Evolutionary conservation across 2,888 invertebrate genomes (phyloP).

Genomic region (Mythimna loreyi): DNA sequence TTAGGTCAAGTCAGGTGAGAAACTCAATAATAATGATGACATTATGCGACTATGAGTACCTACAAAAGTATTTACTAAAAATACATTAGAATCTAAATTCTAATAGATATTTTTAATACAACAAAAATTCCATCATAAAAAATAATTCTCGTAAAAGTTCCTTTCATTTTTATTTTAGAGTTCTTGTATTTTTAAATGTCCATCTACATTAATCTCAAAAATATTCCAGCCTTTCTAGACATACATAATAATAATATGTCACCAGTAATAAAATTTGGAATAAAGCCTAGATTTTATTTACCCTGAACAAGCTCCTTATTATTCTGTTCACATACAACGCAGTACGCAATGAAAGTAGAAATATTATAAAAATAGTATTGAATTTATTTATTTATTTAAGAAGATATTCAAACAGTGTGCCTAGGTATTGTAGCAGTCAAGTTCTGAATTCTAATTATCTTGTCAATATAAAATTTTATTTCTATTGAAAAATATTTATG

Average conservation of each 20-base stretch:
- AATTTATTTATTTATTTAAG: slow-evolving; percentile 4
- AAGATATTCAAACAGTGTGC: slow-evolving; percentile 12
- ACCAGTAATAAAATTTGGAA: not conserved
- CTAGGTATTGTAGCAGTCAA: not conserved
- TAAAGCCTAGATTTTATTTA: slow-evolving; percentile 33
- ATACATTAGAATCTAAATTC: not conserved
- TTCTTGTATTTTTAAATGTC: not conserved
- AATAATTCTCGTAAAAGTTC: not conserved
- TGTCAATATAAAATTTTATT: not conserved
- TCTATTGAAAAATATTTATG: no score
- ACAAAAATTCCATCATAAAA: not conserved
- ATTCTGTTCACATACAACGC: slow-evolving; percentile 28
- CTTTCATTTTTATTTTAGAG: not conserved
- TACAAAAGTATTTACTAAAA: not conserved
- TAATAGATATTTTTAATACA: not conserved
- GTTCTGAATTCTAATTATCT: slow-evolving; percentile 13
- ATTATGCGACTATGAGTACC: not conserved
- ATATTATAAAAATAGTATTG: slow-evolving; percentile 3
- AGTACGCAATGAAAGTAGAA: slow-evolving; percentile 23
- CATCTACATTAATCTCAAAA: not conserved
- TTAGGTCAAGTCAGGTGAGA: no score
- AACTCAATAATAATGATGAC: no score
- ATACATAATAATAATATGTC: not conserved
- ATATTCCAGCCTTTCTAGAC: not conserved
- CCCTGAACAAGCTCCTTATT: slow-evolving; percentile 15